phyloP scores from a whole-genome alignment of 1,140 invertebrate species.

The Drosophila pseudoananassae region DNA sequence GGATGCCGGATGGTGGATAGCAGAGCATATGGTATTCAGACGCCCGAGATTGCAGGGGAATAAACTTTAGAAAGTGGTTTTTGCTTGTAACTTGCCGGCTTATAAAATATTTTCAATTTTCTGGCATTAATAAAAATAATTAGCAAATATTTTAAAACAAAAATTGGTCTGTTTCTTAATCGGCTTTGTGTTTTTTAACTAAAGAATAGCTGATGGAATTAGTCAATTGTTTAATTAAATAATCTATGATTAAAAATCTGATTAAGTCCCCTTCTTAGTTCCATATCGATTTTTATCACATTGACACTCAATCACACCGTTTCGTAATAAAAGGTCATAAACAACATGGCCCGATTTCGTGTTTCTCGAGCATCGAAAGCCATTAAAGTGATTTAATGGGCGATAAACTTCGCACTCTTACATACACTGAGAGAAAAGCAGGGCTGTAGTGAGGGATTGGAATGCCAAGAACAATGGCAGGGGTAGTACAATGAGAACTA shows the following conservation, averaged over 20 bases:
- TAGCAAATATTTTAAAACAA: background rate
- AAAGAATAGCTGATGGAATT: no score
- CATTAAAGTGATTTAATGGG: slow-evolving; percentile 78
- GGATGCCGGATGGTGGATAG: background rate
- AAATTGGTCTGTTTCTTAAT: no score
- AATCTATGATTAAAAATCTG: background rate
- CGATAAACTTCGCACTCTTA: slow-evolving; percentile 67
- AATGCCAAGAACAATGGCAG: slow-evolving; percentile 22
- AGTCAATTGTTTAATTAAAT: background rate
- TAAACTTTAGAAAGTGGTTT: slow-evolving; percentile 29
- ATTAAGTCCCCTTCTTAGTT: background rate
- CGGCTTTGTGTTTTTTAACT: background rate
- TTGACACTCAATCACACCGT: slow-evolving; percentile 27
- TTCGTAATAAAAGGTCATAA: slow-evolving; percentile 1
- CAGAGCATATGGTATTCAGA: slow-evolving; percentile 34
- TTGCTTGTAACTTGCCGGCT: slow-evolving; percentile 3
- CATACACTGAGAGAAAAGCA: slow-evolving; percentile 48
- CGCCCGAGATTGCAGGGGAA: slow-evolving; percentile 29
- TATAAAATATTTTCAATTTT: slow-evolving; percentile 23
- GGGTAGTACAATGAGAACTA: slow-evolving; percentile 38
- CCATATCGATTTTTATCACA: slow-evolving; percentile 16
- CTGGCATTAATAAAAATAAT: slow-evolving; percentile 4
- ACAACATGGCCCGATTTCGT: slow-evolving; percentile 13
- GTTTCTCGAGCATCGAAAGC: slow-evolving; percentile 36
- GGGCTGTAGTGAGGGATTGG: background rate